phyloP scores from a whole-genome alignment of 2,113 vertebrate species.

The Empidonax alnorum region DNA sequence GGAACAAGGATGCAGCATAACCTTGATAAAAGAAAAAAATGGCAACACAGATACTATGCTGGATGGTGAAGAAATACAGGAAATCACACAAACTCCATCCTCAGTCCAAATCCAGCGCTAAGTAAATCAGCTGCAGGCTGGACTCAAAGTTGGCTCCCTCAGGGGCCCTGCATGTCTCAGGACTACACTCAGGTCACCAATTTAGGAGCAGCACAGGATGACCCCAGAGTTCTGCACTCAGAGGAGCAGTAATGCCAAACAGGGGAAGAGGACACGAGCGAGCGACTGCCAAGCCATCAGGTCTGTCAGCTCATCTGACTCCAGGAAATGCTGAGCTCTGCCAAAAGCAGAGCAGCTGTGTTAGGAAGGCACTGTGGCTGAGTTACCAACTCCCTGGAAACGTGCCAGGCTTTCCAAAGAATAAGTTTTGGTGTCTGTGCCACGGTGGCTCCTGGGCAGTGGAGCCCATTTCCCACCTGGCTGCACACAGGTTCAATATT shows the following conservation, averaged over 20 bases:
- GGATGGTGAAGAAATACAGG: neutral
- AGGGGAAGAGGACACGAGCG: accelerated
- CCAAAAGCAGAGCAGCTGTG: neutral
- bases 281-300: accelerated
- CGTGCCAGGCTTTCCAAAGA: neutral
- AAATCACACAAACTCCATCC: neutral
- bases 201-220: neutral
- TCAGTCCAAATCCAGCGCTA: neutral
- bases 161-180: neutral
- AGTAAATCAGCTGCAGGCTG: neutral
- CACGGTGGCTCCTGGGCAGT: accelerated
- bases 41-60: neutral
- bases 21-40: neutral
- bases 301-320: neutral
- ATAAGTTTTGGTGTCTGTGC: neutral
- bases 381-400: neutral
- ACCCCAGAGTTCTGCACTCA: neutral
- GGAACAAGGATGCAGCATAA: neutral
- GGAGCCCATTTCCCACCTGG: neutral
- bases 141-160: neutral
- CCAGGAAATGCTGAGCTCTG: neutral
- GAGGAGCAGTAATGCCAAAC: accelerated
- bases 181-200: neutral
- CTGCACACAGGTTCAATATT: neutral
- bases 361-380: neutral